Base-by-base conservation (phyloP, 2,113 vertebrate species). In the Onychostoma macrolepis region DNA sequence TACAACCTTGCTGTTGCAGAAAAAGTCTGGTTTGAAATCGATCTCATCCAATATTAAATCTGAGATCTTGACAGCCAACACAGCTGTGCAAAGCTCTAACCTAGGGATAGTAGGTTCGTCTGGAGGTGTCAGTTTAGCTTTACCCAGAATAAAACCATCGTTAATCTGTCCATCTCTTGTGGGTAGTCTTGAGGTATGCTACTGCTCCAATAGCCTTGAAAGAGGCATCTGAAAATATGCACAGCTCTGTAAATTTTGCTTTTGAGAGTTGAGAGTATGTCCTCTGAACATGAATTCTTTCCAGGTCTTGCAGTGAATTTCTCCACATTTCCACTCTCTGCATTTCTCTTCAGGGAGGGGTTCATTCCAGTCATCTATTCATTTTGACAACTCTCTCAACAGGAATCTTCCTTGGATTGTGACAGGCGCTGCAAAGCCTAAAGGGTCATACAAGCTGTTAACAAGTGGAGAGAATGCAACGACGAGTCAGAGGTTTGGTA, bases 311-410 rank as follows among this genome's bases (percentile, higher is more conserved):
- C 3, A 53, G 7, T 26, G n/a, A 50, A 50, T 53, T 28, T 53
- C 45, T 78, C 43, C 76, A 78, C n/a, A 50, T 17, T 78, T 78
- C 45, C 76, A 78, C 41, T 78, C n/a, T 6, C 45, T 48, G 9
- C 9, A 28, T 28, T 78, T 78, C 48, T 53, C n/a, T 78, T 78
- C n/a, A 2, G 76, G 45, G 13, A 78, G n/a, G 13, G 76, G 76
- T 15, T 26, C n/a, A 7, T 78, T 45, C 76, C 76, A 78, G 0
- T 33, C 17, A 26, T 26, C 7, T 50, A 28, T 78, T 26, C 15
- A 13, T 9, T 28, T 28, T 28, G 10, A 30, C 10, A 53, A 12
- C 41, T 78, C 76, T 48, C 15, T 78, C 6, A 78, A 6, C 12
- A 78, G n/a, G 21, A 28, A 43, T 48, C 76, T 78, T 4, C 76